Percentiles rank a stretch among this genome's conserved stretches.
These are phyloP conservation scores for Sarotherodon lohbergeri DNA, from an alignment of 2,113 vertebrate species.

Conservation along the genomic window DNA sequence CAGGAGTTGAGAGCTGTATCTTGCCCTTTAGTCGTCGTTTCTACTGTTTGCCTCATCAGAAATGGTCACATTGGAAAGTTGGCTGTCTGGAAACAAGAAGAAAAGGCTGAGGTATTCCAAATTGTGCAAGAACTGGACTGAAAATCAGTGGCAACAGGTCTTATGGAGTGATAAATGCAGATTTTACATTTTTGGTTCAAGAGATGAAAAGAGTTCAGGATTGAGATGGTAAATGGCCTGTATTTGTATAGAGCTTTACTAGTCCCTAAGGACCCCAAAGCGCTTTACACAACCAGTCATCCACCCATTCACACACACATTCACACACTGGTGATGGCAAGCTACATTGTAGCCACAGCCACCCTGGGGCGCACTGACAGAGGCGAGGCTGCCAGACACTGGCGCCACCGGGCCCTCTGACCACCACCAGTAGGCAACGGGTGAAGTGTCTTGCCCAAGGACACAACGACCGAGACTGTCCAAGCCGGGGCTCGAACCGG, in stretches of 20 bases:
- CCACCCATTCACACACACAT: too few relatives aligned
- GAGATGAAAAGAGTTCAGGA: background rate
- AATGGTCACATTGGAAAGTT: too few relatives aligned
- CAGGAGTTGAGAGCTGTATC: background rate
- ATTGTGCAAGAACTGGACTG: background rate
- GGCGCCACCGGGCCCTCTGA: too few relatives aligned
- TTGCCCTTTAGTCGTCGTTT: fast-evolving
- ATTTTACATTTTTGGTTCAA: background rate
- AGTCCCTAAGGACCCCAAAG: too few relatives aligned
- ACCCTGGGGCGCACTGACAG: too few relatives aligned
- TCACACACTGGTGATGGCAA: too few relatives aligned
- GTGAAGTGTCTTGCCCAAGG: background rate
- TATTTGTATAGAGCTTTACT: too few relatives aligned
- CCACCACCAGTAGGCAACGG: too few relatives aligned
- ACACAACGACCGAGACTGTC: too few relatives aligned
- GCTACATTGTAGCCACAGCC: too few relatives aligned
- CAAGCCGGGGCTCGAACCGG: background rate
- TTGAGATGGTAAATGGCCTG: background rate
- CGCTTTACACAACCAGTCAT: too few relatives aligned
- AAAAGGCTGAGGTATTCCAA: background rate
- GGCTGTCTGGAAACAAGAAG: background rate
- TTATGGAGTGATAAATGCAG: background rate
- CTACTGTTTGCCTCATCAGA: background rate
- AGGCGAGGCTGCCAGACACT: too few relatives aligned
- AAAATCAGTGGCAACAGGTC: background rate